Percentiles rank a stretch among this genome's conserved stretches.
Conservation (phyloP, 2,888 invertebrate genomes). For the Corythucha ciliata region DNA sequence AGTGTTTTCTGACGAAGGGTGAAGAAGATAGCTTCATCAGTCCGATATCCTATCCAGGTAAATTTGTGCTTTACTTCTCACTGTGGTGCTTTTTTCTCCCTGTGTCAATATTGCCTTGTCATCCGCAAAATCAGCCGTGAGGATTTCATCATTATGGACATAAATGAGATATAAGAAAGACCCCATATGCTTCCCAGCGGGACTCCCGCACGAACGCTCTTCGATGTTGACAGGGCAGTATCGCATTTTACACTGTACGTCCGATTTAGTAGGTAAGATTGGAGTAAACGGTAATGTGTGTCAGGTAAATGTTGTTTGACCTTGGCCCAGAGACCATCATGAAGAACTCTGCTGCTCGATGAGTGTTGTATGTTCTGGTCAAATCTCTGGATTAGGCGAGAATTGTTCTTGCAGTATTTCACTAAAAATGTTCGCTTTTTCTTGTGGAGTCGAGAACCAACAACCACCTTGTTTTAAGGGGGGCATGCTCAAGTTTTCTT, state of each 20-base stretch:
- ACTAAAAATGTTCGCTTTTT: constrained; percentile 5
- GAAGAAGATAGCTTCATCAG: constrained; percentile 4
- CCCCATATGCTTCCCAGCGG: no score
- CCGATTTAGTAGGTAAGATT: no score
- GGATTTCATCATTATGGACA: background rate
- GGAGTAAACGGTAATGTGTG: background rate
- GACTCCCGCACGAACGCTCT: background rate
- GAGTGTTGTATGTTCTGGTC: background rate
- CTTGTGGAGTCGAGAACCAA: constrained; percentile 3
- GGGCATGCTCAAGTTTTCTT: background rate
- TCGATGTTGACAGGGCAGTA: background rate
- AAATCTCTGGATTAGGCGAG: constrained; percentile 5
- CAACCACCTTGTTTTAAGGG: background rate
- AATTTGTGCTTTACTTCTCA: background rate
- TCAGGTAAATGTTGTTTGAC: background rate
- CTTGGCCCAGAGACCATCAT: background rate
- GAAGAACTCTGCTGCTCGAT: no score
- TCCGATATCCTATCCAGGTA: constrained; percentile 1
- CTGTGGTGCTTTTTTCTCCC: background rate
- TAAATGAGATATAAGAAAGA: background rate
- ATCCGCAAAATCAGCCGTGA: constrained; percentile 8
- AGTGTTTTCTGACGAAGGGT: constrained; percentile 1
- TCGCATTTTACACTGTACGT: no score
- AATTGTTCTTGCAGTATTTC: background rate
- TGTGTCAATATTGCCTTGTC: background rate